Evolutionary conservation across 2,888 invertebrate genomes (phyloP), one percentile per base, ranked within the genome.

Genomic region (Argynnis bischoffii): DNA sequence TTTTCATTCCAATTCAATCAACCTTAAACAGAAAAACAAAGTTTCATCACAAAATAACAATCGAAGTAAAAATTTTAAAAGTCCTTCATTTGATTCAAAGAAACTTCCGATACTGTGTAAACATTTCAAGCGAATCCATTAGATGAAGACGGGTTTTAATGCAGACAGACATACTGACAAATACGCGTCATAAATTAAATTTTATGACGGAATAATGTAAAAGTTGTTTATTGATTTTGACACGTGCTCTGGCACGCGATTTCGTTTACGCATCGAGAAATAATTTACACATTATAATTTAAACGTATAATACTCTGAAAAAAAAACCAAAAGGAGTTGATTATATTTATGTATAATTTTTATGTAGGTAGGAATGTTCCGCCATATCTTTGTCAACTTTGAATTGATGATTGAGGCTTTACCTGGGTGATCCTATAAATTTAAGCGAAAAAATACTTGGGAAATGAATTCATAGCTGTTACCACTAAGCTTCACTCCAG

Each of bases 91-190:
- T 64, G 61, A 70, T 71, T 71, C 72, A 71, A 72, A 69, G 71
- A 67, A 72, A 67, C 71, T 66, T 66, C 55, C 55, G 69, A 59
- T 72, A 65, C 68, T 78, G 72, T 77, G 78, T 84, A 85, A 85
- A 86, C 84, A 86, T 77, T 76, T 75, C 78, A 72, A 74, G 77
- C 75, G 75, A 82, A 84, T 84, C 87, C 87, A 86, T 85, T 87
- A 87, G 81, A 86, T 81, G 82, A 83, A 82, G 82, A 82, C 81
- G 71, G 66, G 76, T 75, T 78, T 78, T 79, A 79, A 77, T 73
- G 79, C 77, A 71, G 80, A 77, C 78, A 71, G 87, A 82, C 84
- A 75, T 77, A 78, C 82, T 80, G 86, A 87, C 86, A 85, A 84
- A 82, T 74, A 75, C 56, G 56, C 71, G 60, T 74, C 72, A 60